Evolutionary conservation across 2,797 vertebrate genomes (phyloP), one percentile per base, ranked within the genome.

Genomic region (Moxostoma hubbsi): DNA sequence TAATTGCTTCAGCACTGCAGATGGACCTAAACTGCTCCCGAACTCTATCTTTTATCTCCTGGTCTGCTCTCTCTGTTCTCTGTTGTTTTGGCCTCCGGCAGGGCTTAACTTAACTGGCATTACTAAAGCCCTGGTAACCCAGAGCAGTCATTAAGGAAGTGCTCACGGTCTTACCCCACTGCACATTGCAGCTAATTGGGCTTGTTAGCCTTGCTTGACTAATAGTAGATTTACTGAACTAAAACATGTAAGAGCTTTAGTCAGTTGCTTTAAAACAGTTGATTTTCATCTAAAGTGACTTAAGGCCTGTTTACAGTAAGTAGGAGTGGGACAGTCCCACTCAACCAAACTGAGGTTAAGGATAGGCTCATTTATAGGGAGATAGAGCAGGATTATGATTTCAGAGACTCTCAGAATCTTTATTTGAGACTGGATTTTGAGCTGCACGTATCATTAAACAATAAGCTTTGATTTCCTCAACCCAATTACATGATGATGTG

Each of bases 111-210:
- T 69, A 65, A 9, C 62, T 81, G 61, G 10, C 50, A 9, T 70
- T 81, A 75, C 75, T 81, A 58, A 74, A 69, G 72, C 51, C 12
- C 16, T 70, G 16, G 51, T 70, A 63, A 79, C 68, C 61, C 63
- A 36, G 24, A 46, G 57, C 50, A 73, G 74, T 70, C 74, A 64
- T 83, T 77, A 81, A 69, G 75, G 70, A 74, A 57, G 64, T 62
- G 24, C 74, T 75, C 55, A 46, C 0, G 7, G 9, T 79, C 8
- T 57, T 36, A 54, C 45, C 10, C 55, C 11, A 46, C 46, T 53
- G 24, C 63, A 73, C 69, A 73, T 13, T 66, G 7, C 55, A 69
- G 9, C 63, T 69, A 81, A 83, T 69, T 59, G 46, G 62, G 57
- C 76, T 81, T 10, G 36, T 81, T 67, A 70, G 75, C 57, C 66